Base-by-base conservation (phyloP, 2,113 vertebrate genomes). In the Sarotherodon lohbergeri region DNA sequence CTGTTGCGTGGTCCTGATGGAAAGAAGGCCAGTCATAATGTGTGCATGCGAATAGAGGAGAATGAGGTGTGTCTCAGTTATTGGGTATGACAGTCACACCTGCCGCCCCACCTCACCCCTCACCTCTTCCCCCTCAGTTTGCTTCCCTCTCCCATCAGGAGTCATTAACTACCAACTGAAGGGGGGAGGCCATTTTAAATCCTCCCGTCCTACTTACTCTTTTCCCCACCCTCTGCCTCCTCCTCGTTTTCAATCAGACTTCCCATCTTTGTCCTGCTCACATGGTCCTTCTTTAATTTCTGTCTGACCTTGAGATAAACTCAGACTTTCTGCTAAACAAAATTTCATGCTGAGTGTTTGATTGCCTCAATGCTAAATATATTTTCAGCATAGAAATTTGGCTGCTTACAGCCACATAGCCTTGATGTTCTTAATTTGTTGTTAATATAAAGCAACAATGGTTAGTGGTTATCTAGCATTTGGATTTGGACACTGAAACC, bases 61-160 rank as follows among this genome's bases (percentile, higher is more conserved):
- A 29, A 39, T 9, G 46, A 80, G 50, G 54, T 80, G 84, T 80
- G 79, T 78, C 71, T 90, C 79, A 78, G 82, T 82, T 96, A 97
- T 97, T 97, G 96, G 95, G 96, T 90, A 91, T 97, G 97, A 97
- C 97, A 97, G 96, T 95, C 97, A 96, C 97, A 97, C 97, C 97
- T 97, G 97, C 97, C 85, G 78, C 82, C 85, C 94, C 82, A 52
- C 86, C 93, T 88, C 57, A 95, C 85, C 94, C 95, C 81, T 85
- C 86, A 83, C 80, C 92, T 94, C 86, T 81, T 50, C 83, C 90
- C 92, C 80, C n/a, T 86, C 52, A 89, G 92, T 79, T 7, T 66
- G 93, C 89, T 55, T 87, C 66, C 50, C 89, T 93, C 71, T 2
- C 46, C 86, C 79, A 86, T 93, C 90, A 90, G 24, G 54, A 87